These are phyloP conservation scores for Julus scanicus DNA, from an alignment of 2,888 invertebrate genomes.

Conservation along the genomic window DNA sequence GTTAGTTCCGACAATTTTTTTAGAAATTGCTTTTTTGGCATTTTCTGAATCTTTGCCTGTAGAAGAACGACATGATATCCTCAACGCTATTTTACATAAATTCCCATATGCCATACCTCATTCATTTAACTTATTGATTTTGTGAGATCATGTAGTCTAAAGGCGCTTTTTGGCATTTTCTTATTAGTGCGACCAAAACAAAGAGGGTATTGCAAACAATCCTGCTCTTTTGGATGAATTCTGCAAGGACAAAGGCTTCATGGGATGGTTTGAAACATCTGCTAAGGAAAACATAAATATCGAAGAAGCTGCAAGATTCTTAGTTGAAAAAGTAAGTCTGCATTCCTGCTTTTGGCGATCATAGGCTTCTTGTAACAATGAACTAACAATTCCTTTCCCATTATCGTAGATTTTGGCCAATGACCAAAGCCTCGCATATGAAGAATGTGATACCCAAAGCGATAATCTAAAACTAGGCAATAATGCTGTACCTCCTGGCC, in stretches of 20 bases:
- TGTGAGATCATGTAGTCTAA: background rate
- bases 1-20: too few relatives aligned
- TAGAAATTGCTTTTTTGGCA: too few relatives aligned
- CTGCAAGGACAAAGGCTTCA: constrained; percentile 90
- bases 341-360: background rate
- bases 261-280: constrained; percentile 96
- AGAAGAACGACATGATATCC: too few relatives aligned
- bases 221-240: constrained; percentile 90
- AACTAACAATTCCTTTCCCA: background rate
- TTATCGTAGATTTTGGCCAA: constrained; percentile 74
- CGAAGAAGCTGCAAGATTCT: constrained; percentile 90
- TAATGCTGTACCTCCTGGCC: constrained; percentile 54
- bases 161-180: constrained; percentile 60
- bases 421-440: constrained; percentile 78
- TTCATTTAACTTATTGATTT: background rate
- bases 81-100: too few relatives aligned
- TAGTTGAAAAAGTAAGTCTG: constrained; percentile 84
- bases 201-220: constrained; percentile 86
- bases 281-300: constrained; percentile 97
- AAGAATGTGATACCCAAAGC: constrained; percentile 72
- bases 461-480: constrained; percentile 77
- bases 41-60: too few relatives aligned
- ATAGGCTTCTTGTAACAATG: background rate
- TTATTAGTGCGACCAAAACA: constrained; percentile 87
- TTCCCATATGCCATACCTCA: too few relatives aligned